Conservation (phyloP, 2,113 vertebrate genomes). For the Ramphastos sulfuratus region DNA sequence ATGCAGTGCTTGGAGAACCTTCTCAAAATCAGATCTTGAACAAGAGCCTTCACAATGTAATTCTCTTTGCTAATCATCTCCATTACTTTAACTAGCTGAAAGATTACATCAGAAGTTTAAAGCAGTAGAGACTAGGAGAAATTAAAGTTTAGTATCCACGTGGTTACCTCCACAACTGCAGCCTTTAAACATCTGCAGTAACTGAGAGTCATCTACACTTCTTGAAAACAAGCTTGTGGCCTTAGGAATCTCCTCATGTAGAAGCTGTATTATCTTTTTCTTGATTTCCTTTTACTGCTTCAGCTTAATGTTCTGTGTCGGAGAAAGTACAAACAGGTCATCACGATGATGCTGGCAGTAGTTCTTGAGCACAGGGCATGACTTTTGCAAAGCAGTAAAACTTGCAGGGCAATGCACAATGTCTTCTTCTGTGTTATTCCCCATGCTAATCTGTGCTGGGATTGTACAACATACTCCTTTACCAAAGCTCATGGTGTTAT, state of each 20-base stretch:
- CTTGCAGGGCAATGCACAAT: not conserved
- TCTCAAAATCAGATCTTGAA: not conserved
- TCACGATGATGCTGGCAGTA: not conserved
- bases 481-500: not conserved
- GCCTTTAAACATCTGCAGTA: not conserved
- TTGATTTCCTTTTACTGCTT: constrained; percentile 33
- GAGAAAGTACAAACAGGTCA: constrained; percentile 45
- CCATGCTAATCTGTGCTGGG: constrained; percentile 19
- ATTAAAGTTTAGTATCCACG: not conserved
- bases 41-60: not conserved
- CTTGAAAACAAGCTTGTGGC: not conserved
- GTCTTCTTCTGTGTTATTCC: not conserved
- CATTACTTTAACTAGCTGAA: not conserved
- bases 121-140: not conserved
- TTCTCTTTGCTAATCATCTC: not conserved
- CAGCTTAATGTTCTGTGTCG: not conserved
- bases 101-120: not conserved
- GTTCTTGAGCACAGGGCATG: constrained; percentile 14
- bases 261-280: not conserved
- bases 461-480: not conserved
- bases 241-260: not conserved
- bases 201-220: not conserved
- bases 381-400: constrained; percentile 29
- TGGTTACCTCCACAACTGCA: not conserved
- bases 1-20: not conserved